These are phyloP conservation scores for Allolobophora icterica DNA, from an alignment of 2,888 invertebrate genomes.

Conservation along the genomic window DNA sequence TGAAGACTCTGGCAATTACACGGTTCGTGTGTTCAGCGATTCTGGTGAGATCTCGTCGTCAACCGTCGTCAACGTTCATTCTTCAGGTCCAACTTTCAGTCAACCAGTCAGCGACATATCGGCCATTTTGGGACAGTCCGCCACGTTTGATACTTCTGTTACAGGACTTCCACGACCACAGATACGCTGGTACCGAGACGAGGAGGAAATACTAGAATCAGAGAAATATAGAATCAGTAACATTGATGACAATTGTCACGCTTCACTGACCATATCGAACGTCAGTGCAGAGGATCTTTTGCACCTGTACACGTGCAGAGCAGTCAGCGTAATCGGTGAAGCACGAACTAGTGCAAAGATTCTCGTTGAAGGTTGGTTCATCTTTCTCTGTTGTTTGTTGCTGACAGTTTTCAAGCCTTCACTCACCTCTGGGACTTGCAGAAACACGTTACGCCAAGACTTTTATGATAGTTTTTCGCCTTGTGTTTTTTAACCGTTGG, in stretches of 20 bases:
- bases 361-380: neutral
- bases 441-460: neutral
- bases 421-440: neutral
- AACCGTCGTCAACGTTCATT: neutral
- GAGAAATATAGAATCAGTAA: slow-evolving; percentile 29
- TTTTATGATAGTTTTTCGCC: neutral
- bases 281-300: neutral
- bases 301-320: neutral
- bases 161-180: slow-evolving; percentile 24
- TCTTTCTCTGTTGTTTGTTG: neutral
- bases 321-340: neutral
- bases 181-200: slow-evolving; percentile 22
- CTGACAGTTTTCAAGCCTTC: slow-evolving; percentile 21
- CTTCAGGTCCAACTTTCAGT: slow-evolving; percentile 20
- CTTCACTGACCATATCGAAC: neutral
- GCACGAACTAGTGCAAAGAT: neutral
- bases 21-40: slow-evolving; percentile 21
- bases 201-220: neutral
- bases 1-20: slow-evolving; percentile 20
- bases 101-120: neutral
- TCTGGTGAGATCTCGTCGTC: neutral
- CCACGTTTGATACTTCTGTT: neutral
- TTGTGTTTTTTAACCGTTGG: neutral
- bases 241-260: neutral
- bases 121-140: neutral